Percentiles rank a stretch among this genome's conserved stretches.
These are phyloP conservation scores for Albula goreensis DNA, from an alignment of 2,113 vertebrate species.

Conservation along the genomic window DNA sequence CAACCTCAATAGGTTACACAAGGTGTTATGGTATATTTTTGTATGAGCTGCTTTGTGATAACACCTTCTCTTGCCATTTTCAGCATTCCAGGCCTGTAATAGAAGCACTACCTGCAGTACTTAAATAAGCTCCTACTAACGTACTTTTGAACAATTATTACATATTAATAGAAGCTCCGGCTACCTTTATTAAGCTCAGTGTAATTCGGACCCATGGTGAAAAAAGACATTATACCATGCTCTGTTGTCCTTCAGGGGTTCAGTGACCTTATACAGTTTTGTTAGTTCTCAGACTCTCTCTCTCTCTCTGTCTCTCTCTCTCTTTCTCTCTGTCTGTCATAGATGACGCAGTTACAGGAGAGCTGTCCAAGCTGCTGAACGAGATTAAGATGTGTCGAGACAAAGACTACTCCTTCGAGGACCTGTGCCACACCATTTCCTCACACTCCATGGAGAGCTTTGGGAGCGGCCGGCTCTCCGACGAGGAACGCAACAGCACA, in stretches of 20 bases:
- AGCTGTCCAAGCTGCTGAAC: constrained; percentile 91
- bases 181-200: too few species aligned
- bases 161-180: too few species aligned
- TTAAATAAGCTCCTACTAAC: too few species aligned
- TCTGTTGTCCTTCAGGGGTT: background rate
- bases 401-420: constrained; percentile 95
- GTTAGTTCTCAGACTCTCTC: background rate
- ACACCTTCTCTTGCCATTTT: too few species aligned
- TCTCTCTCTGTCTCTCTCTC: background rate
- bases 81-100: too few species aligned
- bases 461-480: constrained; percentile 80
- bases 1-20: too few species aligned
- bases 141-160: too few species aligned
- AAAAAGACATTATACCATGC: background rate
- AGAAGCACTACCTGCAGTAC: too few species aligned
- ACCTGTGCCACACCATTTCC: constrained; percentile 91
- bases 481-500: constrained; percentile 86
- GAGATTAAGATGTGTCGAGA: constrained; percentile 95
- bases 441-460: constrained; percentile 92
- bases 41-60: too few species aligned
- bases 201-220: too few species aligned
- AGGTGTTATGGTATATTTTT: too few species aligned
- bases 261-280: background rate
- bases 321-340: constrained; percentile 41
- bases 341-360: constrained; percentile 92